Percentiles rank a stretch among this genome's conserved stretches.
Evolutionary conservation across 1,140 invertebrate species (phyloP).

Genomic region (Drosophila pruinosa): DNA sequence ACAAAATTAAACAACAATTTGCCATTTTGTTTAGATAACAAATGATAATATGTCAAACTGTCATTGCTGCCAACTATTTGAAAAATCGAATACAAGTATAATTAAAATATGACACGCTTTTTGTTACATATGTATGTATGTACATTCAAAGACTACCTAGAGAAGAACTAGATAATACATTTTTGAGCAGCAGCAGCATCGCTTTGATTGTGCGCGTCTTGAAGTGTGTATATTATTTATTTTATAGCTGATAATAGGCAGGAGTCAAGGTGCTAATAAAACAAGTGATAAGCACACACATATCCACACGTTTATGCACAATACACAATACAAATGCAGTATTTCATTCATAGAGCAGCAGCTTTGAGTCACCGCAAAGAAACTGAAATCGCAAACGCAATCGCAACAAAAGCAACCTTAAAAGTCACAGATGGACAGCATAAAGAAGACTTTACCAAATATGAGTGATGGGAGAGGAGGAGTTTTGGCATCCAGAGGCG

Average conservation of each 20-base stretch:
- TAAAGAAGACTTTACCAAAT: neutral
- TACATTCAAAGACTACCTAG: neutral
- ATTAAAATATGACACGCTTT: too few relatives aligned
- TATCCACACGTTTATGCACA: too few relatives aligned
- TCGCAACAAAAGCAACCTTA: constrained; percentile 14
- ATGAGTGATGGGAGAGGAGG: neutral
- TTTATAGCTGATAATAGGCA: constrained; percentile 21
- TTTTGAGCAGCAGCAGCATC: neutral
- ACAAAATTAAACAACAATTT: neutral
- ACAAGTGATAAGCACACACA: constrained; percentile 8
- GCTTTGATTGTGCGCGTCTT: neutral
- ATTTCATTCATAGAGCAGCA: constrained; percentile 20
- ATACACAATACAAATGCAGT: neutral
- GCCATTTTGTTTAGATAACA: constrained; percentile 5
- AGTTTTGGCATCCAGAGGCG: neutral
- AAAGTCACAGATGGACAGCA: constrained; percentile 1
- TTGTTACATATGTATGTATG: too few relatives aligned
- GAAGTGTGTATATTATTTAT: constrained; percentile 2
- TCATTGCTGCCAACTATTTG: neutral
- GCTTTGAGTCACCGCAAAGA: constrained; percentile 35
- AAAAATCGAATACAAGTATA: too few relatives aligned
- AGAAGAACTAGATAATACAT: neutral
- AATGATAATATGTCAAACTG: neutral
- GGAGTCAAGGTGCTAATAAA: constrained; percentile 35
- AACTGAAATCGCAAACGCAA: constrained; percentile 1